phyloP scores from a whole-genome alignment of 2,113 vertebrate genomes.

The Columba livia region DNA sequence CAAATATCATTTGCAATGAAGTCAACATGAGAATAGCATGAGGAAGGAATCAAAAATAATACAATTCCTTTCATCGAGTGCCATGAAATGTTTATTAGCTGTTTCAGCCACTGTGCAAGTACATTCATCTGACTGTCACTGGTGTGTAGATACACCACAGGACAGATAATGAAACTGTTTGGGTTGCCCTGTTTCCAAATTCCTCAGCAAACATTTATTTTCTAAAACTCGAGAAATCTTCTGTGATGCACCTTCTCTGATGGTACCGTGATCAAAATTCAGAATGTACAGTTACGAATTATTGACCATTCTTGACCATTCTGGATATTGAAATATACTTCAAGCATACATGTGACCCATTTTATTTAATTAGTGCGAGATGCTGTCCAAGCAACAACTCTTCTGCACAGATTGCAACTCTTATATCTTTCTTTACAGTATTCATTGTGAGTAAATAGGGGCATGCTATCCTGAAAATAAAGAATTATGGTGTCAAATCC shows the following conservation, averaged over 20 bases:
- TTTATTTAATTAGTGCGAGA: neutral
- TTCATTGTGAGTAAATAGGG: neutral
- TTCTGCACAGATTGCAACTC: neutral
- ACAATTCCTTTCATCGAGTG: neutral
- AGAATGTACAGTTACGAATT: neutral
- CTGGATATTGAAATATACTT: neutral
- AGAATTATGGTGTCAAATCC: neutral
- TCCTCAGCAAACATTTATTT: neutral
- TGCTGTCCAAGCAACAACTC: neutral
- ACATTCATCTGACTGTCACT: neutral
- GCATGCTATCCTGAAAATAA: neutral
- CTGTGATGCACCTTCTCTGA: neutral
- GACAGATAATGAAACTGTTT: neutral
- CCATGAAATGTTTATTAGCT: neutral
- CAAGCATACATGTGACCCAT: neutral
- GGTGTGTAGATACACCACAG: neutral
- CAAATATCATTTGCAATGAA: neutral
- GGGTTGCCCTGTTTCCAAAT: neutral
- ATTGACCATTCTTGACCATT: neutral
- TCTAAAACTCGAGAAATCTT: neutral
- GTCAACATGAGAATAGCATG: neutral
- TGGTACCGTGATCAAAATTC: neutral
- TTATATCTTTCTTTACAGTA: neutral
- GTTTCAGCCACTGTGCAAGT: neutral
- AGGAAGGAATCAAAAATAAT: slow-evolving; percentile 1